Evolutionary conservation across 2,113 vertebrate species (phyloP).

Genomic region (Illadopsis cleaveri): DNA sequence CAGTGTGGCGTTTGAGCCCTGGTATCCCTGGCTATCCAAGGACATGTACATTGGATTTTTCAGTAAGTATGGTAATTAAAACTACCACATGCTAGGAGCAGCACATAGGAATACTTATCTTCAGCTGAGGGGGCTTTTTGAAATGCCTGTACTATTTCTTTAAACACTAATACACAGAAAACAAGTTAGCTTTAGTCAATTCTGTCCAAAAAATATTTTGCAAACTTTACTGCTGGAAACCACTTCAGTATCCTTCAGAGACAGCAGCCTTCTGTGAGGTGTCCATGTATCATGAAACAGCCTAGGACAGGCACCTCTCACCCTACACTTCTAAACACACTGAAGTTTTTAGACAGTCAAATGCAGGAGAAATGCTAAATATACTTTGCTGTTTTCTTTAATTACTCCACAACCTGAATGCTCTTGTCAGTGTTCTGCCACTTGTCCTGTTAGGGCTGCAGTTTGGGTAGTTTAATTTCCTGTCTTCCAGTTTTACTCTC

Average conservation of each 20-base stretch:
- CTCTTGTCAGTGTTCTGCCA: not conserved
- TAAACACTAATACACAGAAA: not conserved
- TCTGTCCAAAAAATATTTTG: not conserved
- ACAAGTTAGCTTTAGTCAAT: not conserved
- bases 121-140: not conserved
- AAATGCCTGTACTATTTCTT: not conserved
- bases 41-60: conserved; percentile 93
- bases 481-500: not conserved
- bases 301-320: not conserved
- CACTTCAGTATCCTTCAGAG: not conserved
- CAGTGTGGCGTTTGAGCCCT: conserved; percentile 92
- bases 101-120: not conserved
- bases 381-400: not conserved
- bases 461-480: not conserved
- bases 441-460: not conserved
- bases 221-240: not conserved
- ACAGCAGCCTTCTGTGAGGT: not conserved
- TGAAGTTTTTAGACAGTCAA: not conserved
- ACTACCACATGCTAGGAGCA: not conserved
- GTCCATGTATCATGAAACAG: not conserved
- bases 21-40: conserved; percentile 93
- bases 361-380: not conserved
- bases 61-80: conserved; percentile 78
- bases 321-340: not conserved
- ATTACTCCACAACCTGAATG: not conserved